Base-by-base conservation (phyloP, 2,888 invertebrate genomes). In the Pachymerium ferrugineum region DNA sequence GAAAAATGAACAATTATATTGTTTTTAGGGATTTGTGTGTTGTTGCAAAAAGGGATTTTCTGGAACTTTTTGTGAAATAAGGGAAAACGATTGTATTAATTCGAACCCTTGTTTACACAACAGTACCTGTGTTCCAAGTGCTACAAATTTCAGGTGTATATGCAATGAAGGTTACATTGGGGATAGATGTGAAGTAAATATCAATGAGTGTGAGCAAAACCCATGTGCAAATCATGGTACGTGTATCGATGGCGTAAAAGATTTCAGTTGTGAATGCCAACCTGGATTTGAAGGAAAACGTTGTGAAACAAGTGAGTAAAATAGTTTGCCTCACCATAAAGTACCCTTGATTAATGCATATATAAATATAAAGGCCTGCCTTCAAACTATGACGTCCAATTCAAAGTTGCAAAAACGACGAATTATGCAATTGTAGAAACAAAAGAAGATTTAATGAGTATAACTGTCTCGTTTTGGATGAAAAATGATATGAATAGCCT, bases 21-120 rank as follows among this genome's bases (percentile, higher is more conserved):
- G 16, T 16, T 12, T 28, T 28, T n/a, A 70, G 70, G 70, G 29
- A 1, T 70, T 70, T 29, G 8, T 22, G 5, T 70, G 70, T 12
- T 70, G 29, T 70, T 70, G 70, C 70, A 29, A 16, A 16, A 16
- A 4, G 12, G 70, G 70, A 28, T 70, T 70, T 12, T 80, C 80
- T 0, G 86, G 97, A 0, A 92, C 93, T 0, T 87, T 95, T 38
- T 98, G 98, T 83, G 97, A 97, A 84, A 92, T 92, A 78, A 95
- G 97, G 84, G 93, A 97, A 79, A 95, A 97, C 84, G 97, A 97
- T 82, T 97, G 93, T 83, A 93, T 93, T 82, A 8, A 38, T 38
- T 93, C 94, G n/a, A 93, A 93, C 82, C 97, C 81, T 0, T 83
- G 83, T 77, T 76, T 79, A 68, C 81, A 84, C 76, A 80, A 78